Evolutionary conservation across 2,888 invertebrate genomes (phyloP).

Genomic region (Scaptomyza caliginosa): DNA sequence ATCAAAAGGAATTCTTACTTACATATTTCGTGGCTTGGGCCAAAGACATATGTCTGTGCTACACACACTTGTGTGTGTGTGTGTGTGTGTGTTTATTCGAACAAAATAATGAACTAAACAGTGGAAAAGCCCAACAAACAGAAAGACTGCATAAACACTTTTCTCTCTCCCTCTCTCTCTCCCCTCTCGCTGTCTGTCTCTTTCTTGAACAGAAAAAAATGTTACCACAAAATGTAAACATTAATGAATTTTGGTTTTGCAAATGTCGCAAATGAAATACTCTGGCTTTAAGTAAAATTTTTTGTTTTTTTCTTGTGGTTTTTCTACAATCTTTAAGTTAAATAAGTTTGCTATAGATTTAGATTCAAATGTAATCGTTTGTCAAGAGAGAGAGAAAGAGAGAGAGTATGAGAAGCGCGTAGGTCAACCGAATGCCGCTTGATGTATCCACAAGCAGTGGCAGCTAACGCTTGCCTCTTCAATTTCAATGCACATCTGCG

Average conservation of each 20-base stretch:
- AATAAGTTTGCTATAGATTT: too few relatives aligned
- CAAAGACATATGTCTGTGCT: too few relatives aligned
- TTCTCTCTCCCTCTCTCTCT: not conserved
- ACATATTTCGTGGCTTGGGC: too few relatives aligned
- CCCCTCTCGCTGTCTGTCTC: too few relatives aligned
- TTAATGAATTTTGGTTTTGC: not conserved
- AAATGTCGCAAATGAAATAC: not conserved
- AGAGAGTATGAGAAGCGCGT: constrained; percentile 23
- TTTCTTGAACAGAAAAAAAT: too few relatives aligned
- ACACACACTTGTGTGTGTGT: constrained; percentile 51
- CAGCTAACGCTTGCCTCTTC: constrained; percentile 7
- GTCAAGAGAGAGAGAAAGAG: too few relatives aligned
- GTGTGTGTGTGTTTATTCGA: constrained; percentile 33
- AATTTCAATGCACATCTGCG: constrained; percentile 13
- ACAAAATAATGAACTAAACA: constrained; percentile 49
- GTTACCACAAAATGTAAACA: constrained; percentile 5
- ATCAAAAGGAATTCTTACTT: constrained; percentile 54
- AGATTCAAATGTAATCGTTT: too few relatives aligned
- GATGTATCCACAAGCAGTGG: constrained; percentile 29
- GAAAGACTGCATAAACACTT: constrained; percentile 29
- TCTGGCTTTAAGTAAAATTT: not conserved
- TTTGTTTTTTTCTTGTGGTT: not conserved
- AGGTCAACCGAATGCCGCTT: constrained; percentile 43
- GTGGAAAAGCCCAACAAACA: not conserved
- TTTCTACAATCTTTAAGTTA: too few relatives aligned